phyloP scores from a whole-genome alignment of 2,113 vertebrate species.

The Gobiocypris rarus region DNA sequence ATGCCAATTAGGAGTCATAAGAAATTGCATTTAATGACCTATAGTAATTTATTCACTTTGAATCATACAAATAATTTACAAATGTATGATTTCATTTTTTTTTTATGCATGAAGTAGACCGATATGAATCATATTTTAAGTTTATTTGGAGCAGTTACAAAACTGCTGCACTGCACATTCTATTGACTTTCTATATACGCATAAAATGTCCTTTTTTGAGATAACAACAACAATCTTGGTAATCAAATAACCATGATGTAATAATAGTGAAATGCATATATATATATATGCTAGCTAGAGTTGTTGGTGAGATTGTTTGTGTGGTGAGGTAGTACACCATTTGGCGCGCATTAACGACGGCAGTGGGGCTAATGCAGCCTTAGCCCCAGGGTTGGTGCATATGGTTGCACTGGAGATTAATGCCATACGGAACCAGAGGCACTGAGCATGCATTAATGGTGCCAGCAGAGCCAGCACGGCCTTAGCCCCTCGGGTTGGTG shows the following conservation, averaged over 20 bases:
- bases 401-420: neutral
- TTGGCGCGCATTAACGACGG: neutral
- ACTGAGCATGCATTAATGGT: neutral
- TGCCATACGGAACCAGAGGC: slow-evolving; percentile 1
- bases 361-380: neutral
- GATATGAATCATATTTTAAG: neutral
- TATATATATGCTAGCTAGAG: neutral
- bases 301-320: neutral
- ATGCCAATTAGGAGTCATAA: neutral
- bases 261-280: neutral
- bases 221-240: too few relatives aligned
- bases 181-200: too few relatives aligned
- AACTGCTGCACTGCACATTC: too few relatives aligned
- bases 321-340: neutral
- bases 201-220: too few relatives aligned
- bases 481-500: neutral
- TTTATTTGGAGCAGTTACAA: neutral
- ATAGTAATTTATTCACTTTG: neutral
- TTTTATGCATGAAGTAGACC: neutral
- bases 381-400: neutral
- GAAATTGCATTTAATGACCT: neutral
- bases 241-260: neutral
- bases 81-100: neutral
- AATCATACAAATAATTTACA: neutral
- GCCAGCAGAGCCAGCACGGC: neutral